Conservation (phyloP, 2,113 vertebrate species). For the Bostrychus sinensis region DNA sequence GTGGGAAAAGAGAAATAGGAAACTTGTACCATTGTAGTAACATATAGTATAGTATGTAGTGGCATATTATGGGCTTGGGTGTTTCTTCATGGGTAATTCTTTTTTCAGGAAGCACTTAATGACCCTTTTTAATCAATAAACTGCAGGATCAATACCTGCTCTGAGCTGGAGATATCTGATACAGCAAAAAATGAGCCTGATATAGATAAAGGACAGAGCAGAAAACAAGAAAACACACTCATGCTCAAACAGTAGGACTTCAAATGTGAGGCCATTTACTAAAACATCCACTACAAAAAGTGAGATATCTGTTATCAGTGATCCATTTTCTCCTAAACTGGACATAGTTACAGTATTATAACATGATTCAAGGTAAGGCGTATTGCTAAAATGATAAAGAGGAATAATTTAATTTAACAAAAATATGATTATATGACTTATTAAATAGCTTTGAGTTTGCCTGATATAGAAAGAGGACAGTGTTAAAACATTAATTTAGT, state of each 20-base stretch:
- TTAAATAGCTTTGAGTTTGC: no score
- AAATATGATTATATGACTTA: no score
- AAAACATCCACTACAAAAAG: no score
- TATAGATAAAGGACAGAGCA: neutral
- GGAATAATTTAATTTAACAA: no score
- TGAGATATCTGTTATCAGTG: no score
- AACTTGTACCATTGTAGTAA: neutral
- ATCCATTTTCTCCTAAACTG: no score
- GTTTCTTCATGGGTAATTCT: neutral
- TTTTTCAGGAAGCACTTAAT: conserved; percentile 2
- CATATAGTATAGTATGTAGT: neutral
- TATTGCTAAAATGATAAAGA: no score
- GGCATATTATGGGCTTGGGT: conserved; percentile 1
- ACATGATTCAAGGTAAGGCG: no score
- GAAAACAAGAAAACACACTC: neutral
- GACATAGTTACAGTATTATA: no score
- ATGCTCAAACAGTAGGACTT: no score
- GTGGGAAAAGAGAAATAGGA: conserved; percentile 1
- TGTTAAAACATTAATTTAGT: no score
- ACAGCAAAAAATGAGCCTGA: conserved; percentile 11
- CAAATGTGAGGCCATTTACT: no score
- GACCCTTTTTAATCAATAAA: conserved; percentile 19
- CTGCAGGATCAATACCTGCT: conserved; percentile 29
- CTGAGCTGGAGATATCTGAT: neutral
- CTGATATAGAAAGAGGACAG: neutral